Base-by-base conservation (phyloP, 2,888 invertebrate species). In the Drosophila hamatofila region DNA sequence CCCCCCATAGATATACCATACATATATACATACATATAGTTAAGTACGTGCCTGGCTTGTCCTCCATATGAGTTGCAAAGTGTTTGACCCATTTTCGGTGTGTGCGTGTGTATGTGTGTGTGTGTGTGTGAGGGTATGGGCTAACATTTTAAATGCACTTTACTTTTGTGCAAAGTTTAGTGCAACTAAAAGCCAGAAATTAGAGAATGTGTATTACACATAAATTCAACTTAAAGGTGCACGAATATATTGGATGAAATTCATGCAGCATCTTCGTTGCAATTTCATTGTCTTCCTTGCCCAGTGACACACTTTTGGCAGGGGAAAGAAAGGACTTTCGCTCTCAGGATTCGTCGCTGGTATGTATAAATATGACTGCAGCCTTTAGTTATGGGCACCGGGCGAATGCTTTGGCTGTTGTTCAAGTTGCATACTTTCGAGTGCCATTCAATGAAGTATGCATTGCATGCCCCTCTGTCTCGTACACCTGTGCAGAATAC, bases 381-480 rank as follows among this genome's bases (percentile, higher is more conserved):
- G 51, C 35, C 21, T 30, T 30, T 30, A 30, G 30, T 30, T 30
- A 30, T n/a, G 44, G 57, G 35, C 46, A 7, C 30, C n/a, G 44
- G 30, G 33, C 57, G 62, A 67, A 46, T 54, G 46, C 61, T 60
- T 59, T 73, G 51, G 55, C 64, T 62, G 69, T 33, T 70, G 59
- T 54, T 72, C 54, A 61, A 63, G 74, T 57, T 64, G 81, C 84
- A 87, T 84, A 76, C 72, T 87, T 88, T 79, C 63, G 85, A 89
- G 84, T 79, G 73, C 85, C 88, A 85, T 89, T 85, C 84, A 87
- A 89, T 89, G 89, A 84, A 87, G 84, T 87, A 72, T 75, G 82
- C 78, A 75, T 51, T 75, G 80, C 78, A 73, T 44, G 66, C 58
- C 62, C 52, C 56, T 27, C 52, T 67, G 41, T 44, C 33, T 49